Base-by-base conservation (phyloP, 2,113 vertebrate species). In the Nyctereutes procyonoides region DNA sequence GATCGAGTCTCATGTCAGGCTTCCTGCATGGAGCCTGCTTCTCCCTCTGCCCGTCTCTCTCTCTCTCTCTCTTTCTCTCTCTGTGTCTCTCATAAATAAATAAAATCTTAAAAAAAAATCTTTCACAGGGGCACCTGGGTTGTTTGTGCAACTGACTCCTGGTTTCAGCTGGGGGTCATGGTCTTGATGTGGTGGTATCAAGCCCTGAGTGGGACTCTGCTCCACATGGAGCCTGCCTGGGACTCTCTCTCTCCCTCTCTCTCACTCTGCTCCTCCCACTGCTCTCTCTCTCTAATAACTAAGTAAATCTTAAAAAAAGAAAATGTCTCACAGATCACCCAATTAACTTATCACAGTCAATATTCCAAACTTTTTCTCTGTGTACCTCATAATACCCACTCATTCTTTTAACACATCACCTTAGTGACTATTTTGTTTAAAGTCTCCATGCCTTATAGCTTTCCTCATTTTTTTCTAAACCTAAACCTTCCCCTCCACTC, bases 391-490 rank as follows among this genome's bases (percentile, higher is more conserved):
- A 82, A 48, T 51, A 28, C 19, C 53, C 51, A 90, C 10, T 38
- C 22, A 88, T 8, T 15, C 28, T 77, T 80, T 96, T 10, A 67
- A 69, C 19, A 60, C 14, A 89, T 88, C 48, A 62, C 16, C 80
- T 93, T 43, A 77, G 38, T 73, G 22, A 10, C 35, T 74, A 53
- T 55, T 69, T 89, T 83, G 88, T 26, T 96, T 4, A 89, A 85
- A 96, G 22, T 56, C 35, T 5, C 51, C 28, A 14, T 62, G 67
- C 48, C 43, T 48, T 76, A 76, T 0, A 16, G 73, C 22, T 76
- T 76, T 76, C 43, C 24, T 90, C 16, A 9, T 91, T 74, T 19
- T 93, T 90, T 86, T 90, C 53, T 86, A 96, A 93, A n/a, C 8
- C 3, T 55, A 58, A 85, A 88, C 73, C 26, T 56, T 71, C 8